Evolutionary conservation across 2,797 vertebrate species (phyloP).

Genomic region (Anguilla obscura): DNA sequence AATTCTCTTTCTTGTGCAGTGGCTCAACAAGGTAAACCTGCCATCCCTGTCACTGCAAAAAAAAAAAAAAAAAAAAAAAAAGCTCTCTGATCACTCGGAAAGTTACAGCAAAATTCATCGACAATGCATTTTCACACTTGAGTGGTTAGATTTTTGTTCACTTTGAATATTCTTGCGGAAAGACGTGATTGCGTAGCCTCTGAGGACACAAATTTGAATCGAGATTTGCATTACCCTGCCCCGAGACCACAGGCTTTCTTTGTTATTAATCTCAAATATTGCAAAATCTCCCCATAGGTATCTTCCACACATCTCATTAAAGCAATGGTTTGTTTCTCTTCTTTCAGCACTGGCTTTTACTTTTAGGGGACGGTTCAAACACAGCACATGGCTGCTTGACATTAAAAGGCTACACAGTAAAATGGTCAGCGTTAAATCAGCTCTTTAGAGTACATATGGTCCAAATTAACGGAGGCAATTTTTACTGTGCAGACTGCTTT

Average conservation of each 20-base stretch:
- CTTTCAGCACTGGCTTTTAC: background rate
- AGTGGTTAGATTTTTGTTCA: background rate
- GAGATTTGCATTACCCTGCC: conserved; percentile 3
- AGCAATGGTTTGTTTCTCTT: background rate
- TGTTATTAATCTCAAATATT: conserved; percentile 28
- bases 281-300: conserved; percentile 17
- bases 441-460: background rate
- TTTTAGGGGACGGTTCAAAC: conserved; percentile 10
- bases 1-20: background rate
- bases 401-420: background rate
- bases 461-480: too few relatives aligned
- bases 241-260: conserved; percentile 11
- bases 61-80: background rate
- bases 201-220: background rate
- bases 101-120: background rate
- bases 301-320: conserved; percentile 26
- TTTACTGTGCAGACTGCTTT: background rate
- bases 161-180: conserved; percentile 20
- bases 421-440: background rate
- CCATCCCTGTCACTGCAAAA: background rate
- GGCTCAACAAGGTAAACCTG: background rate
- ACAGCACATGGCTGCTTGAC: background rate
- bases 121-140: conserved; percentile 12
- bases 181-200: background rate
- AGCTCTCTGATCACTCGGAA: background rate